Evolutionary conservation across 1,140 invertebrate genomes (phyloP).

Genomic region (Halictus rubicundus): DNA sequence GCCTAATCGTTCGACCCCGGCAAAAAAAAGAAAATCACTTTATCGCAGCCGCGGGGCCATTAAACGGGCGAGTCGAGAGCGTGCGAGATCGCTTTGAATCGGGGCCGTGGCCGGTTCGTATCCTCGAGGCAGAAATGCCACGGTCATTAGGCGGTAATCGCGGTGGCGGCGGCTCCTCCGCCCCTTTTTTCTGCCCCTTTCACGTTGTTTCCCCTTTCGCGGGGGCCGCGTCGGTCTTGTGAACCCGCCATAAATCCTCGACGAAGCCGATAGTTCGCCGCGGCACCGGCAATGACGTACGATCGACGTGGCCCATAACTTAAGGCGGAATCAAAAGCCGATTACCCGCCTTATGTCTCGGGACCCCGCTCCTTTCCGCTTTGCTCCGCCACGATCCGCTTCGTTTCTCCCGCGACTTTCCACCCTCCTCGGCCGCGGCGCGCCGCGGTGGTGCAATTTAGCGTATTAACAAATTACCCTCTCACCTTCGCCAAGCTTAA

Average conservation of each 20-base stretch:
- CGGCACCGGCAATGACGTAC: conserved; percentile 46
- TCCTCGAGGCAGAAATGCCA: background rate
- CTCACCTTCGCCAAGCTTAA: conserved; percentile 39
- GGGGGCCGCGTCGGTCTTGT: conserved; percentile 4
- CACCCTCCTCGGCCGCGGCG: background rate
- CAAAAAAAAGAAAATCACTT: conserved; percentile 16
- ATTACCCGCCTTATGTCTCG: conserved; percentile 40
- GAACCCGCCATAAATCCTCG: conserved; percentile 30
- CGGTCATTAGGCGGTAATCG: conserved; percentile 35
- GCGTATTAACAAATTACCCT: conserved; percentile 55
- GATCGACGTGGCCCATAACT: conserved; percentile 53
- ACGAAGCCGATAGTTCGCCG: conserved; percentile 45
- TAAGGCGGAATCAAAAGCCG: conserved; percentile 49
- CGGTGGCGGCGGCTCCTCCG: background rate
- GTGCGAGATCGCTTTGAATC: background rate
- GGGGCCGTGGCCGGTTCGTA: conserved; percentile 3
- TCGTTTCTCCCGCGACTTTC: background rate
- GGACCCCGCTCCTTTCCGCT: background rate
- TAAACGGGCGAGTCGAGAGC: background rate
- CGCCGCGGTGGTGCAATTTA: conserved; percentile 38
- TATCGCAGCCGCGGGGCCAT: background rate
- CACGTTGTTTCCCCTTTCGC: conserved; percentile 12
- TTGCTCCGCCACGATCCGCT: background rate
- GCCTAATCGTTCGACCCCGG: too few species aligned
- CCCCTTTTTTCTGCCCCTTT: background rate